Base-by-base conservation (phyloP, 2,113 vertebrate species). In the Semnornis frantzii region DNA sequence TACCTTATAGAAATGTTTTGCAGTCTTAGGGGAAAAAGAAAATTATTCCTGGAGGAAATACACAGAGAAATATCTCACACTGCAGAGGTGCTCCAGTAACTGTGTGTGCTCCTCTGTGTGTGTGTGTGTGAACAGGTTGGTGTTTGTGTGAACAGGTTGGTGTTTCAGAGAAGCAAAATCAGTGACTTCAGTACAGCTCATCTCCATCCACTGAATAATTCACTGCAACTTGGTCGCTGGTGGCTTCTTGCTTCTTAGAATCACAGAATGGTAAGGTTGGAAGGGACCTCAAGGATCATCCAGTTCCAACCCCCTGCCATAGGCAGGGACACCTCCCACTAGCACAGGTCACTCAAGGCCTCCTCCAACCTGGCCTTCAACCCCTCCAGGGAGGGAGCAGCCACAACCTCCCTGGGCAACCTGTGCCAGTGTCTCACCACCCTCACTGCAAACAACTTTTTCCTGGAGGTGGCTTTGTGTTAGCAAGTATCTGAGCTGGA, bases 1-100 rank as follows among this genome's bases (percentile, higher is more conserved):
- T 89, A 84, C 92, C 90, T 85, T 90, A 24, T 3, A 58, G 64
- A 85, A 89, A 52, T 68, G 16, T 71, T 64, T 50, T 86, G n/a
- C 10, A 54, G 54, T 78, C 84, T 72, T 57, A 71, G 73, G 52
- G 27, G 25, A 21, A 33, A 33, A 58, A 24, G 3, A 27, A 46
- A 83, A 59, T 31, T 9, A 33, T 69, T 86, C 65, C 31, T 77
- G 21, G 23, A 79, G 76, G 70, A 72, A 90, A 60, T 37, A 3
- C 4, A 5, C 25, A 34, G 7, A 46, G 44, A 46, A 46, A 12
- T 21, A 1, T 8, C 15, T 57, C 8, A 0, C 0, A 7, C 44
- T 82, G n/a, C 15, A 28, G 63, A 30, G 52, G 48, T 8, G 7
- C 23, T 84, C 25, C 69, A 23, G 2, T 5, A 4, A 1, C 18